These are phyloP conservation scores for Prionchulus punctatus DNA, from an alignment of 2,888 invertebrate genomes.

Conservation along the genomic window DNA sequence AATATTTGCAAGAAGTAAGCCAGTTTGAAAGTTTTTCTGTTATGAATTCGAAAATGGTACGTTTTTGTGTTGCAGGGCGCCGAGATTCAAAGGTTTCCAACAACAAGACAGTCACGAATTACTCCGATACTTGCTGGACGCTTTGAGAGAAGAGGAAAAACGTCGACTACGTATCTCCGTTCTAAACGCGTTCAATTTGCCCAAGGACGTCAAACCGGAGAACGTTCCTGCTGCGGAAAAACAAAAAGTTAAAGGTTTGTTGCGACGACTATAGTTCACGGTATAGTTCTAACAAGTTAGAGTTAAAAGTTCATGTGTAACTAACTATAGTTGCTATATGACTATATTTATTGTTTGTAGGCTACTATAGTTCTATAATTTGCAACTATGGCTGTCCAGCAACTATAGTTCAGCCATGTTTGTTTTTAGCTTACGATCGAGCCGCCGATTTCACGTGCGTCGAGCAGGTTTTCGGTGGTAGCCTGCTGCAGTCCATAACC, in stretches of 20 bases:
- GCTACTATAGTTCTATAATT: too few species aligned
- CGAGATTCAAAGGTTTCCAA: slow-evolving; percentile 76
- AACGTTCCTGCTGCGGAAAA: slow-evolving; percentile 57
- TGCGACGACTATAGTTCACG: too few species aligned
- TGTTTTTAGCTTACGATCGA: slow-evolving; percentile 32
- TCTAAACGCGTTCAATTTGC: slow-evolving; percentile 55
- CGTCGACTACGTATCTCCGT: slow-evolving; percentile 37
- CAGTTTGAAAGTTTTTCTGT: background rate
- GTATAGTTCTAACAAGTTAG: too few species aligned
- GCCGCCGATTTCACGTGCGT: slow-evolving; percentile 39
- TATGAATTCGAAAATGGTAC: background rate
- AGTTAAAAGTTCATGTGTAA: too few species aligned
- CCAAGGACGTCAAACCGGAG: slow-evolving; percentile 54
- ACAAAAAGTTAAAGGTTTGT: slow-evolving; percentile 56
- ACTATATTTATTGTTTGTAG: too few species aligned
- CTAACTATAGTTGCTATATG: too few species aligned
- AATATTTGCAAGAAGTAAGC: background rate
- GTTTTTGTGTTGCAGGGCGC: slow-evolving; percentile 34
- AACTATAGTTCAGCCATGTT: too few species aligned
- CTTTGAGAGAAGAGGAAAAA: slow-evolving; percentile 58
- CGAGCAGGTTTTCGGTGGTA: slow-evolving; percentile 83
- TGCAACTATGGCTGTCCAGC: too few species aligned
- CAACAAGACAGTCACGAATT: slow-evolving; percentile 95
- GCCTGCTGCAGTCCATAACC: slow-evolving; percentile 63
- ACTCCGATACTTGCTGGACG: slow-evolving; percentile 70